A percentile compares a stretch with the other conserved stretches of the same genome.
phyloP scores from a whole-genome alignment of 1,140 invertebrate genomes.

The Drosophila chauvacae region DNA sequence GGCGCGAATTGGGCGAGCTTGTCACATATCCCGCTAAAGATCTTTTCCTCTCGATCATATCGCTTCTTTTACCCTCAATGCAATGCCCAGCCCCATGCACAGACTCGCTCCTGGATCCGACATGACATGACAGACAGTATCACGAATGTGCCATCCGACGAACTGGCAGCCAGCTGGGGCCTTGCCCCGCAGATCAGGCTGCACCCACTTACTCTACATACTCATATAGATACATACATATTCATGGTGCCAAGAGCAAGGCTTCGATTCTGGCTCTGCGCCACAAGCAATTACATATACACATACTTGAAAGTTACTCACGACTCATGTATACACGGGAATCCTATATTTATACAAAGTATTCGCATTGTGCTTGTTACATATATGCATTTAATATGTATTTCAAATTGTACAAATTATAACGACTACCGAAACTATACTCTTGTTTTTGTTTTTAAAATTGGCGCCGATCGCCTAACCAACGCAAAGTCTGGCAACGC shows the following conservation, averaged over 20 bases:
- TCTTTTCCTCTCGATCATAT: conserved; percentile 32
- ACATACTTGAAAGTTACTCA: conserved; percentile 52
- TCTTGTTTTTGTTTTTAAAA: not conserved
- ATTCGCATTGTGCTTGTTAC: conserved; percentile 82
- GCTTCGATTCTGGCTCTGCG: conserved; percentile 34
- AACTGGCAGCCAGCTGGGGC: conserved; percentile 51
- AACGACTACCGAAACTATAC: conserved; percentile 12
- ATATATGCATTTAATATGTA: conserved; percentile 70
- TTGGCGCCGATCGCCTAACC: not conserved
- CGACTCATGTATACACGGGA: conserved; percentile 40
- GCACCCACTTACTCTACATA: conserved; percentile 64
- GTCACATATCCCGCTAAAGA: conserved; percentile 65
- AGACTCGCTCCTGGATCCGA: conserved; percentile 9
- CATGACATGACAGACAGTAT: conserved; percentile 48
- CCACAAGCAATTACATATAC: conserved; percentile 59
- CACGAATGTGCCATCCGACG: conserved; percentile 78
- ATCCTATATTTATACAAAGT: conserved; percentile 80
- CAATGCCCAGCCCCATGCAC: conserved; percentile 34
- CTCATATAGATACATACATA: conserved; percentile 15
- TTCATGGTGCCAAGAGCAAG: conserved; percentile 45
- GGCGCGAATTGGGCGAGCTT: conserved; percentile 27
- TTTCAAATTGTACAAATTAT: conserved; percentile 74
- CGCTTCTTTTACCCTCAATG: conserved; percentile 38
- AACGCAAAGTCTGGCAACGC: not conserved
- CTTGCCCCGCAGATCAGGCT: conserved; percentile 51